Evolutionary conservation across 2,113 vertebrate species (phyloP), one percentile per base, ranked within the genome.

Genomic region (Polypterus bichir): DNA sequence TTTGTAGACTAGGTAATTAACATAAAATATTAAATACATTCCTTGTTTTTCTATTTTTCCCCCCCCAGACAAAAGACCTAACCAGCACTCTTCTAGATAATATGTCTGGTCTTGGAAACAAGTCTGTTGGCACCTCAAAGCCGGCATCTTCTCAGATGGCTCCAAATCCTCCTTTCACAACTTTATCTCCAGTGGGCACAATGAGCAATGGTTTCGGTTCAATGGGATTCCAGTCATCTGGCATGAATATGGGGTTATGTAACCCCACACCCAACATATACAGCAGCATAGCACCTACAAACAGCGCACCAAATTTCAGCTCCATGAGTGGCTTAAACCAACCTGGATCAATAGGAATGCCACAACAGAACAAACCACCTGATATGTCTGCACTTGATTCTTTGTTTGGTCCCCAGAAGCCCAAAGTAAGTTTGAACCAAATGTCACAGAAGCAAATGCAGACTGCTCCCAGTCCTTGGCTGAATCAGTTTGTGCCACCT

Each of bases 341-440:
- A 62, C 49, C 57, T 5, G 11, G 79, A 59, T 64, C 76, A 11
- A 66, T 65, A 81, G 76, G 72, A 52, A 1, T 74, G 5, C 61
- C 68, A 47, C 89, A 86, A 52, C 79, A 88, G 1, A 80, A 67
- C 70, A 93, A 83, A 79, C 71, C 88, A 45, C 65, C 89, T 1
- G 83, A 95, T 74, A 77, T 99, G 89, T 91, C 92, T 3, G 84
- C 92, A 57, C 77, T 99, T 76, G 93, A 98, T 81, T 90, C 78
- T 72, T 86, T 99, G 57, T 98, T 98, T 73, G 81, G 85, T 49
- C 74, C 92, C 74, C 94, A 84, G 77, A 97, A 93, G 75, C 84
- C 91, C 79, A 97, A 94, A 90, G 91, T 97, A 73, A 87, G 87
- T 67, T 86, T 99, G 82, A 97, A 94, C 77, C 93, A 98, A 70